phyloP scores from a whole-genome alignment of 64 coral and sea anemone species.

The Exaiptasia diaphana region DNA sequence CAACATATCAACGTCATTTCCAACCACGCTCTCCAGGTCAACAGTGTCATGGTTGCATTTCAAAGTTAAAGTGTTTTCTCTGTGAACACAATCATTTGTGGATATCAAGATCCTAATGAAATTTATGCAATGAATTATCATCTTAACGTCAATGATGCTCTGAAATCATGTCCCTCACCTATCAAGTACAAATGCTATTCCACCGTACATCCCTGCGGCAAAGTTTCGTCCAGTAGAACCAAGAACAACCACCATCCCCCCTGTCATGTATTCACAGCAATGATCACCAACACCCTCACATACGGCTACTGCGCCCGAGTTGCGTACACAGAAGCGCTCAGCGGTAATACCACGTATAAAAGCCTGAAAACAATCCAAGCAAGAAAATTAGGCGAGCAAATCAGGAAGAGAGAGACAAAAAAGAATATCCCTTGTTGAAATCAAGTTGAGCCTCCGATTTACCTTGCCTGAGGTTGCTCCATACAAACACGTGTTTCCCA shows the following conservation, averaged over 20 bases:
- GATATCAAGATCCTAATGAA: background rate
- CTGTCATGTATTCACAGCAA: conserved; percentile 98
- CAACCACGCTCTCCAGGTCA: conserved; percentile 65
- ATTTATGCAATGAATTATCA: background rate
- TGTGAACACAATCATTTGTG: no score
- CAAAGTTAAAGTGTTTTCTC: conserved; percentile 44
- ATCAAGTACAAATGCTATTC: conserved; percentile 83
- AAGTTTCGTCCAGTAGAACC: conserved; percentile 87
- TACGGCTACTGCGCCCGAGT: conserved; percentile 81
- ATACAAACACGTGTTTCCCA: conserved; percentile 90
- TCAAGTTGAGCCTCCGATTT: background rate
- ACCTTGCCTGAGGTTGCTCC: conserved; percentile 96
- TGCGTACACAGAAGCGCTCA: conserved; percentile 85
- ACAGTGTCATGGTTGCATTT: conserved; percentile 70
- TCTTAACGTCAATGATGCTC: no score
- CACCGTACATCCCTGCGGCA: conserved; percentile 94
- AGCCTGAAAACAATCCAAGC: conserved; percentile 46
- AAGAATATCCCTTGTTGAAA: background rate
- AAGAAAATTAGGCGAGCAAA: no score
- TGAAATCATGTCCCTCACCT: background rate
- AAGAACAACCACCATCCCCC: conserved; percentile 71
- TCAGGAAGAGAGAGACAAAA: no score
- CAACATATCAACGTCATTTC: conserved; percentile 50
- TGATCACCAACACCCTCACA: conserved; percentile 95
- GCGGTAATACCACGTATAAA: conserved; percentile 80